Evolutionary conservation across 2,113 vertebrate species (phyloP).

Genomic region (Plectropomus leopardus): DNA sequence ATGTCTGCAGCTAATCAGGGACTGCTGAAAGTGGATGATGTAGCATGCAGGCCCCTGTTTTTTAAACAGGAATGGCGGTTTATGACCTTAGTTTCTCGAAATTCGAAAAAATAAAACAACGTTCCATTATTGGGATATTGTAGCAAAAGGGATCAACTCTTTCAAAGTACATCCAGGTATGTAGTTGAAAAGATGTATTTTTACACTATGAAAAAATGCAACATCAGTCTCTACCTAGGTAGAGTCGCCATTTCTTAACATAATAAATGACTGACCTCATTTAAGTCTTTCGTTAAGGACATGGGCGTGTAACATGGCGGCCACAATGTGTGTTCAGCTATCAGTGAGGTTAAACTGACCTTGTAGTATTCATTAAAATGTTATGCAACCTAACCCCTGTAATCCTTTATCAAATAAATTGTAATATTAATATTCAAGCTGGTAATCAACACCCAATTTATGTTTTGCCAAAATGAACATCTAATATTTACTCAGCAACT

Average conservation of each 20-base stretch:
- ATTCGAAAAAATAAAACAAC: conserved; percentile 57
- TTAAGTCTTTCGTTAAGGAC: not conserved
- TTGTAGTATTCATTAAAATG: conserved; percentile 24
- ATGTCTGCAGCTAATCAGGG: no score
- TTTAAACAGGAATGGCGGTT: no score
- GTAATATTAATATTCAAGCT: no score
- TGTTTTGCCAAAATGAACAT: not conserved
- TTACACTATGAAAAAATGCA: not conserved
- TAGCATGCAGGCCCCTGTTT: no score
- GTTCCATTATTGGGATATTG: no score
- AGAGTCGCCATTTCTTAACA: not conserved
- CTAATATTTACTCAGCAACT: not conserved
- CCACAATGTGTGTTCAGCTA: conserved; percentile 11
- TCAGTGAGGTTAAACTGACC: conserved; percentile 32
- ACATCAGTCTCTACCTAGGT: not conserved
- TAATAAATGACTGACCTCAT: conserved; percentile 1
- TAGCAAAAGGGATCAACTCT: not conserved
- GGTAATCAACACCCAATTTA: not conserved
- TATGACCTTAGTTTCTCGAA: conserved; percentile 5
- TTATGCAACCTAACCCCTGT: not conserved
- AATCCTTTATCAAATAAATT: conserved; percentile 1
- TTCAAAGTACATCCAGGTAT: not conserved
- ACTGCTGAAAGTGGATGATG: no score
- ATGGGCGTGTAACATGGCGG: conserved; percentile 1
- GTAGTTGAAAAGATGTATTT: not conserved